These are phyloP conservation scores for Drosophila tropicalis DNA, from an alignment of 1,140 invertebrate species.

Conservation along the genomic window DNA sequence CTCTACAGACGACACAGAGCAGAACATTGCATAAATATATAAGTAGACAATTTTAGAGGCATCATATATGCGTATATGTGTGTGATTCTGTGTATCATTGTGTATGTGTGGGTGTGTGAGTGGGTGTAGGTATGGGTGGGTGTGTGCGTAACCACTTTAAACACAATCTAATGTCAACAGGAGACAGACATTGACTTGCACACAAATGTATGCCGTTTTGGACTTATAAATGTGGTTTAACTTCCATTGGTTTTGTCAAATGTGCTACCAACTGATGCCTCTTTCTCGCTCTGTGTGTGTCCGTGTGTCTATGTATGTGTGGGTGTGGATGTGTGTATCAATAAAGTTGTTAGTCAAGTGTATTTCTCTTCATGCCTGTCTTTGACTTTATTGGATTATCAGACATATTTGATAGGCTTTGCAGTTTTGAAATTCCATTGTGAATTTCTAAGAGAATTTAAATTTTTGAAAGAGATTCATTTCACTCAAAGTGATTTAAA, in stretches of 20 bases:
- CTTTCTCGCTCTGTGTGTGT: constrained; percentile 19
- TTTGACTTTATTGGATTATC: constrained; percentile 76
- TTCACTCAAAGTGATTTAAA: background rate
- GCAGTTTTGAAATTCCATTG: constrained; percentile 54
- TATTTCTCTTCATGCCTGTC: constrained; percentile 43
- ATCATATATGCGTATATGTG: constrained; percentile 45
- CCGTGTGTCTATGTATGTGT: background rate
- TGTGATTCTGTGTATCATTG: constrained; percentile 19
- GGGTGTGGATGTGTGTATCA: constrained; percentile 48
- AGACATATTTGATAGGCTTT: constrained; percentile 71
- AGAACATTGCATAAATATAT: constrained; percentile 72
- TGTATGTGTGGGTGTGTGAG: background rate
- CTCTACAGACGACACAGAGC: constrained; percentile 11
- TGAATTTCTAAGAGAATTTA: background rate
- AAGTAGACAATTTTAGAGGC: constrained; percentile 70
- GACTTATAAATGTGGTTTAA: constrained; percentile 77
- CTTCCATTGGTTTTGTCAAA: constrained; percentile 68
- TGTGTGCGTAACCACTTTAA: constrained; percentile 69
- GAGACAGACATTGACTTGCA: constrained; percentile 34
- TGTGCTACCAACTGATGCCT: constrained; percentile 38
- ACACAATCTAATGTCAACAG: constrained; percentile 80
- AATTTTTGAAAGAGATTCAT: background rate
- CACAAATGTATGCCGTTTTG: constrained; percentile 40
- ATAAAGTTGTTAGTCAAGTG: constrained; percentile 74
- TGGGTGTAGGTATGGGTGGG: constrained; percentile 11